phyloP scores from a whole-genome alignment of 1,140 invertebrate genomes.

The Tetramorium alpestre region DNA sequence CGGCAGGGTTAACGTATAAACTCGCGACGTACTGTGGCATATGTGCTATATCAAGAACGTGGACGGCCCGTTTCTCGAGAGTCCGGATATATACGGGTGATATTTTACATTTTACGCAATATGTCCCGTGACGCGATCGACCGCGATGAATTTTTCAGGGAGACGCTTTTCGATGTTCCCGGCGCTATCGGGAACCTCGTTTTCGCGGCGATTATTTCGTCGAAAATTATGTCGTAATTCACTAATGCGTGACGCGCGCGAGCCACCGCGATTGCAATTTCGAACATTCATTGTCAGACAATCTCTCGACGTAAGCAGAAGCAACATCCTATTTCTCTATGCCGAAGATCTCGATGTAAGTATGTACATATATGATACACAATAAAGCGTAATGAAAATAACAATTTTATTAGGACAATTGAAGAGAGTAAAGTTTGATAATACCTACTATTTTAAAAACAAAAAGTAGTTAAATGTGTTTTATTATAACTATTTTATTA shows the following conservation, averaged over 20 bases:
- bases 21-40: conserved; percentile 1
- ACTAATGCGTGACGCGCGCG: background rate
- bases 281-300: background rate
- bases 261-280: background rate
- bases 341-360: background rate
- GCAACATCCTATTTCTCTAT: background rate
- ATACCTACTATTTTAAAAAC: no score
- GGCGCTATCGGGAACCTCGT: background rate
- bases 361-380: no score
- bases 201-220: no score
- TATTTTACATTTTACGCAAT: conserved; percentile 49
- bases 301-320: background rate
- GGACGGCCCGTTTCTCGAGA: background rate
- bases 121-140: conserved; percentile 46
- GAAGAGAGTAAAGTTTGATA: background rate
- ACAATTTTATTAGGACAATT: background rate
- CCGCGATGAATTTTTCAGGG: conserved; percentile 60
- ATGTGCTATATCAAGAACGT: background rate
- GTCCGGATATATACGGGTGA: background rate
- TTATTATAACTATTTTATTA: background rate
- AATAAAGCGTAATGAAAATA: background rate
- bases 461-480: background rate
- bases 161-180: background rate
- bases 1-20: conserved; percentile 31
- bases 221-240: background rate